These are phyloP conservation scores for Drosophila kikkawai DNA, from an alignment of 1,140 invertebrate genomes.

Conservation along the genomic window DNA sequence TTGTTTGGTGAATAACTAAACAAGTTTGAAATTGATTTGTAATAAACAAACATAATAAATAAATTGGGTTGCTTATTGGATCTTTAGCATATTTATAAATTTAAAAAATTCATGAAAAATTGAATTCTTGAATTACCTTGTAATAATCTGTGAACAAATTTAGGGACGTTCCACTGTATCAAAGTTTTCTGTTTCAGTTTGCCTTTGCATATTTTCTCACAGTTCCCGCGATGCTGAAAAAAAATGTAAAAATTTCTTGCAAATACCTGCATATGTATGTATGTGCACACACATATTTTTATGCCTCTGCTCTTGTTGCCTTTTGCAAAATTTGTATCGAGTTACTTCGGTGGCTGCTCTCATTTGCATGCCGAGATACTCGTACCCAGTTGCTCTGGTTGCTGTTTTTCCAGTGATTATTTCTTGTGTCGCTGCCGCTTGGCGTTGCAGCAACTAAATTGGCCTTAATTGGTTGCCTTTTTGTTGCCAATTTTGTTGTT, in stretches of 20 bases:
- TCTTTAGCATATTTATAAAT: too few species aligned
- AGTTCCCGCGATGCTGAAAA: constrained; percentile 37
- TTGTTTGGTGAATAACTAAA: not conserved
- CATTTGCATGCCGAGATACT: constrained; percentile 70
- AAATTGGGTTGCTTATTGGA: too few species aligned
- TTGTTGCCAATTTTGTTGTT: constrained; percentile 60
- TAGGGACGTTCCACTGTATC: constrained; percentile 14
- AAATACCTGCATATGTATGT: constrained; percentile 40
- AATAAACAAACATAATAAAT: too few species aligned
- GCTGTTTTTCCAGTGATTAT: constrained; percentile 71
- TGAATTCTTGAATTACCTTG: not conserved
- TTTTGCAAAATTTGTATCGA: constrained; percentile 64
- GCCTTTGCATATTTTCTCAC: constrained; percentile 57
- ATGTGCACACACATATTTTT: constrained; percentile 30
- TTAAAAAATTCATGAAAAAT: not conserved
- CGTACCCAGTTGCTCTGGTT: constrained; percentile 40
- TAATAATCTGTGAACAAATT: not conserved
- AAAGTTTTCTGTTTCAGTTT: constrained; percentile 41
- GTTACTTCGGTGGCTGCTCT: constrained; percentile 78
- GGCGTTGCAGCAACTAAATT: constrained; percentile 79
- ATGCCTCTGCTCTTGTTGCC: constrained; percentile 17
- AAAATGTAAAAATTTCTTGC: constrained; percentile 49
- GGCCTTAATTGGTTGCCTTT: constrained; percentile 80
- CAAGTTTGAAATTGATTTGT: too few species aligned
- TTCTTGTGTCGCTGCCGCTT: constrained; percentile 72